Conservation (phyloP, 2,888 invertebrate species). For the Zhengitettix transpicula region DNA sequence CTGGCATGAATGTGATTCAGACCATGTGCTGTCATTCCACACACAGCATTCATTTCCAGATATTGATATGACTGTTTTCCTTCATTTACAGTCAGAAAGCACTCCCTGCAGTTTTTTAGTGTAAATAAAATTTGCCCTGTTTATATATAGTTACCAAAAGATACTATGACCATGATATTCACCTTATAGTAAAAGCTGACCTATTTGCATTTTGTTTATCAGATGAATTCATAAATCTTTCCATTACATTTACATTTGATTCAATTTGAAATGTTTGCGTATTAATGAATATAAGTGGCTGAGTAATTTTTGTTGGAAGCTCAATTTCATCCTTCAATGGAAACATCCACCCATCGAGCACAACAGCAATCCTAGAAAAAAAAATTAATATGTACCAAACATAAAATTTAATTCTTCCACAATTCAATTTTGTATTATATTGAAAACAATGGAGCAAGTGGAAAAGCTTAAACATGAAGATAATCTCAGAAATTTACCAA, state of each 20-base stretch:
- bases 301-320: slow-evolving; percentile 24
- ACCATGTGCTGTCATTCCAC: too few species aligned
- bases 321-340: slow-evolving; percentile 32
- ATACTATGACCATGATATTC: neutral
- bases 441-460: too few species aligned
- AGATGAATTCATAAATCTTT: neutral
- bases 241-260: slow-evolving; percentile 2
- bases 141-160: too few species aligned
- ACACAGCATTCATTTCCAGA: too few species aligned
- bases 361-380: slow-evolving; percentile 28
- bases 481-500: too few species aligned
- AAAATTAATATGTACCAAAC: neutral
- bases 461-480: too few species aligned
- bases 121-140: too few species aligned
- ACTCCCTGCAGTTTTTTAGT: too few species aligned
- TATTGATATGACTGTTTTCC: too few species aligned
- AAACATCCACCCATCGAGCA: slow-evolving; percentile 45
- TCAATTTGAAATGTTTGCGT: slow-evolving; percentile 38
- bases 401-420: neutral
- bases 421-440: neutral
- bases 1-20: too few species aligned
- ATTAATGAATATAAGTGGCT: slow-evolving; percentile 38
- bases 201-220: neutral
- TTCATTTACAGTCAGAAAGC: too few species aligned
- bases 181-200: slow-evolving; percentile 1